Base-by-base conservation (phyloP, 2,113 vertebrate genomes). In the Podarcis raffonei region DNA sequence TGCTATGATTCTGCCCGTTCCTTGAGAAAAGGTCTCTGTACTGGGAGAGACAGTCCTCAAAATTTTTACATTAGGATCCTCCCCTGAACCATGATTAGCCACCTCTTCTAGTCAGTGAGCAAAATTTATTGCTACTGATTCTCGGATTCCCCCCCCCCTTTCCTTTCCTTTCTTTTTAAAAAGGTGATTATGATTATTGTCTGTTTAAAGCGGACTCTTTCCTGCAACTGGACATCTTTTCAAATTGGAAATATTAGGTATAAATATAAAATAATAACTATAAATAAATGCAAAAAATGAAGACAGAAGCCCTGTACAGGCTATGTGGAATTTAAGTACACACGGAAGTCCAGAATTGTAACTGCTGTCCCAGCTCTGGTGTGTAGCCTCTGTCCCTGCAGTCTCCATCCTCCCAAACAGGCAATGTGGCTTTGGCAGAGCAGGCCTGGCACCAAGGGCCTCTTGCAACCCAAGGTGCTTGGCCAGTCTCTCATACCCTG, bases 21-120 rank as follows among this genome's bases (percentile, higher is more conserved):
- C 89, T 76, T 53, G 32, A 53, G 69, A 91, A 80, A 93, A 89
- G 69, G 37, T 90, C 87, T 32, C 87, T 84, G 22, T 80, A 90
- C 37, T 75, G 30, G 80, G 62, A 62, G 11, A 69, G 79, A 69
- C 72, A 57, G 0, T 59, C 23, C 90, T 92, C 68, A 2, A 30
- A 85, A 59, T 22, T 39, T 37, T 71, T 71, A 15, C 48, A 48
- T 48, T 12, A 11, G 48, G 48, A 48, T 48, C 2, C 48, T 48
- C 9, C 48, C 48, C 48, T 48, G 48, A 48, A 48, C 12, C 48
- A 48, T 48, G 48, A 48, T 48, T 48, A 48, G 48, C 48, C 48
- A 48, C 48, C 48, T 48, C 48, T 48, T 48, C 48, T 12, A 48
- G 9, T 48, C 48, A 48, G 48, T 48, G 9, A 48, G 11, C 48